phyloP scores from a whole-genome alignment of 1,140 invertebrate genomes.

The Sycophila sp. region DNA sequence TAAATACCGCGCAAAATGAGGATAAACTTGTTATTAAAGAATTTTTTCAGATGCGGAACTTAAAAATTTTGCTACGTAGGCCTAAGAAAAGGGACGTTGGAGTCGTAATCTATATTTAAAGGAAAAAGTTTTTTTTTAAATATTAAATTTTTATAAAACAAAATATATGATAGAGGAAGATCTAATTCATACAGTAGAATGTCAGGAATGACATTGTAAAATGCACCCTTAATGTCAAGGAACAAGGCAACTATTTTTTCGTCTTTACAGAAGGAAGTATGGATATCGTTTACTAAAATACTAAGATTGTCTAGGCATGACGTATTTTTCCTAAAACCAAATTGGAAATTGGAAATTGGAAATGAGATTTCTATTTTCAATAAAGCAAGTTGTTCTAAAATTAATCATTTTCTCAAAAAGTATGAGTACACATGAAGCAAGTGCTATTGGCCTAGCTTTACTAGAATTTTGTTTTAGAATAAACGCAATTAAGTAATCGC shows the following conservation, averaged over 20 bases:
- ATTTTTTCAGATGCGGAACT: too few species aligned
- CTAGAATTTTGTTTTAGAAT: slow-evolving; percentile 26
- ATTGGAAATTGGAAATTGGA: slow-evolving; percentile 37
- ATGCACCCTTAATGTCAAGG: slow-evolving; percentile 37
- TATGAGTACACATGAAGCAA: slow-evolving; percentile 39
- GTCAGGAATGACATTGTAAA: slow-evolving; percentile 30
- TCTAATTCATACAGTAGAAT: slow-evolving; percentile 21
- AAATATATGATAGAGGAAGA: slow-evolving; percentile 24
- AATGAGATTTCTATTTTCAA: slow-evolving; percentile 34
- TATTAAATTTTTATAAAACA: background rate
- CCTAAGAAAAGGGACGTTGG: slow-evolving; percentile 6
- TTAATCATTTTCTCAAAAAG: slow-evolving; percentile 44
- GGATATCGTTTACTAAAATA: background rate
- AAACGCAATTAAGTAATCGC: slow-evolving; percentile 28
- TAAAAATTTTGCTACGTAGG: too few species aligned
- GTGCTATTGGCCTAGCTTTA: slow-evolving; percentile 39
- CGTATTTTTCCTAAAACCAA: slow-evolving; percentile 41
- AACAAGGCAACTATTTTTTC: slow-evolving; percentile 21
- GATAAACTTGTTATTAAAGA: too few species aligned
- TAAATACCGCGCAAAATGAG: slow-evolving; percentile 27
- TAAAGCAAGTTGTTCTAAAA: slow-evolving; percentile 35
- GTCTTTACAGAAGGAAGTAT: slow-evolving; percentile 1
- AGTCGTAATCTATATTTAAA: too few species aligned
- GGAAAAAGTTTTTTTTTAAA: background rate
- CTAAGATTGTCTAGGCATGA: slow-evolving; percentile 36